phyloP scores from a whole-genome alignment of 2,113 vertebrate species.

The Erythrocercus mccallii region DNA sequence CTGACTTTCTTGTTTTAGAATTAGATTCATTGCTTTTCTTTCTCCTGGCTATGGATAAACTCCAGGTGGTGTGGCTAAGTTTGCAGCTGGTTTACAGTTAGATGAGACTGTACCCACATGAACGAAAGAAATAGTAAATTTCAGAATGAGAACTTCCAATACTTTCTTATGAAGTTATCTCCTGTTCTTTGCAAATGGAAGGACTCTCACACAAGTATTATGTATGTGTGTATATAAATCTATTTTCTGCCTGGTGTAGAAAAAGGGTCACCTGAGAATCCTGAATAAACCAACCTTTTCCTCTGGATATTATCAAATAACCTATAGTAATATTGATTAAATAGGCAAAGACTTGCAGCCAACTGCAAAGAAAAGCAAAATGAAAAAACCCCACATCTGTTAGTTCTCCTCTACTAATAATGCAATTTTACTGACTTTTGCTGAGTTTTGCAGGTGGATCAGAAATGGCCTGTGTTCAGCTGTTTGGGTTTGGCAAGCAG shows the following conservation, averaged over 20 bases:
- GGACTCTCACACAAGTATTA: background rate
- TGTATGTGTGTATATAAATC: background rate
- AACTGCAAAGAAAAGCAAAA: background rate
- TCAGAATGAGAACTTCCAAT: background rate
- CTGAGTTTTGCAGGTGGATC: background rate
- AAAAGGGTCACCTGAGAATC: background rate
- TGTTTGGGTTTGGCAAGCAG: background rate
- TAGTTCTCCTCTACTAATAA: background rate
- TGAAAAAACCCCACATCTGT: background rate
- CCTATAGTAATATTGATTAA: background rate
- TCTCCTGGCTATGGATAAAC: background rate
- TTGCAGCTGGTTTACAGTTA: background rate
- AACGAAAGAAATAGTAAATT: background rate
- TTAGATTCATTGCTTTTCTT: background rate
- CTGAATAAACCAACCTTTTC: background rate
- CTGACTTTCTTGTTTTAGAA: background rate
- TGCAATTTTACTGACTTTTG: background rate
- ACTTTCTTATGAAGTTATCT: background rate
- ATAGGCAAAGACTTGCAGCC: background rate
- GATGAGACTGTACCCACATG: background rate
- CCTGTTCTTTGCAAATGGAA: background rate
- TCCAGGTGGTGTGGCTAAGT: background rate
- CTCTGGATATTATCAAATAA: slow-evolving; percentile 9
- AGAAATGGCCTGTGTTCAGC: background rate
- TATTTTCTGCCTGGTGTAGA: background rate